Evolutionary conservation across 2,797 vertebrate genomes (phyloP).

Genomic region (Erithacus rubecula): DNA sequence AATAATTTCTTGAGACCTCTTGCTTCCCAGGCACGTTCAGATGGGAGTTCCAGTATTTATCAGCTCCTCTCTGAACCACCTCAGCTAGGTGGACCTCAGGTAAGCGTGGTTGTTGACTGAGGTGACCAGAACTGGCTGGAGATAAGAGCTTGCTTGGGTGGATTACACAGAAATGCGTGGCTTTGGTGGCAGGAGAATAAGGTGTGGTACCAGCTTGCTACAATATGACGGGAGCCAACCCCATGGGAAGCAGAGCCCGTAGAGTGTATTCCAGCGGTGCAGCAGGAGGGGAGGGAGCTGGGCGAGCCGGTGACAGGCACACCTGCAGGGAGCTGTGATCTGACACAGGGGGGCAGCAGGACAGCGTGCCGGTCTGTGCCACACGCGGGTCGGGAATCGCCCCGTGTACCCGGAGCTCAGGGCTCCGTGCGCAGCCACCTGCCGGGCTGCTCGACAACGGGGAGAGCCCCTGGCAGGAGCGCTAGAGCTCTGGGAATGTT

Average conservation of each 20-base stretch:
- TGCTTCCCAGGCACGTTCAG: not conserved
- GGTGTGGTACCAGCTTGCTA: not conserved
- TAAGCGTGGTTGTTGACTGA: not conserved
- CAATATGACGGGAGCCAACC: not conserved
- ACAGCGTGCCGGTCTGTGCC: not conserved
- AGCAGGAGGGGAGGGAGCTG: not conserved
- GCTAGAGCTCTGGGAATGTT: not conserved
- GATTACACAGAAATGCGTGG: not conserved
- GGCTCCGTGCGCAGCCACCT: not conserved
- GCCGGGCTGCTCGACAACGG: not conserved
- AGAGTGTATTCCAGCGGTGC: rapidly evolving
- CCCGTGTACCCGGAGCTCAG: too few relatives aligned
- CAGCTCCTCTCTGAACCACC: not conserved
- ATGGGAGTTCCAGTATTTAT: not conserved
- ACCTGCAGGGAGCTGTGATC: too few relatives aligned
- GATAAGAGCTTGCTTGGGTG: not conserved
- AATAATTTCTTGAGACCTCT: not conserved
- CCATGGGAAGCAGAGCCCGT: not conserved
- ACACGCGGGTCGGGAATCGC: too few relatives aligned
- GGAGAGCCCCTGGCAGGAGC: not conserved
- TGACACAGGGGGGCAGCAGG: not conserved
- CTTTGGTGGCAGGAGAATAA: not conserved
- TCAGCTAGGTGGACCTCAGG: not conserved
- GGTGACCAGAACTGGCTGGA: not conserved
- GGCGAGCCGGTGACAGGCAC: not conserved